Evolutionary conservation across 2,797 vertebrate genomes (phyloP), one percentile per base, ranked within the genome.

Genomic region (Streptopelia turtur): DNA sequence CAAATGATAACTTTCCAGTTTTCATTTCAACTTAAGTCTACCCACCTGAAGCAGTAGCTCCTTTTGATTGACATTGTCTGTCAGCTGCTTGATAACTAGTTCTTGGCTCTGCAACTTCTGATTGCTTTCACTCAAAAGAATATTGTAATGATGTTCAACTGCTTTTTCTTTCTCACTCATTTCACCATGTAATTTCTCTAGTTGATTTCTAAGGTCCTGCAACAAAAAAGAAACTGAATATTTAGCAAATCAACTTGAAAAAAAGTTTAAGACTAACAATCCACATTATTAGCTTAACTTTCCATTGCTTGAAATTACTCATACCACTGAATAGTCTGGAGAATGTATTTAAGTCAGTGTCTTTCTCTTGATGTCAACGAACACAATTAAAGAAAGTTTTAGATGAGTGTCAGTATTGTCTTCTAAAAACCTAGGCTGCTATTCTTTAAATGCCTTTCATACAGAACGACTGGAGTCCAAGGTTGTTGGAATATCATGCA

Each of bases 131-230:
- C 98, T 98, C 96, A 99, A 97, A 90, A 98, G 97, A 78, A 97
- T 97, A 93, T 98, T 96, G 91, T 98, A 98, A 93, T 97, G 98
- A 77, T 98, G 98, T 96, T 99, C 98, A 87, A 98, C 92, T 77
- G 98, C 97, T 72, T 97, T 98, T 96, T 99, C 98, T 82, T 97
- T 98, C 77, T 99, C 99, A 47, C 96, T 96, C 53, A 99, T 98
- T 96, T 99, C 98, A 49, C 97, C 98, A 3, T 96, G 98, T 93
- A 99, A 97, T 97, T 99, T 99, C 97, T 99, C 99, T 50, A 99
- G 96, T 92, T 99, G 99, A 97, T 99, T 99, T 96, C 98, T 98
- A 79, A 99, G 98, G 96, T 99, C 99, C 99, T 99, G 95, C 18
- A 52, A 75, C 30, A 61, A 78, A 74, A 66, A 24, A 0, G 31